Conservation (phyloP, 2,797 vertebrate genomes). For the Intellagama lesueurii region DNA sequence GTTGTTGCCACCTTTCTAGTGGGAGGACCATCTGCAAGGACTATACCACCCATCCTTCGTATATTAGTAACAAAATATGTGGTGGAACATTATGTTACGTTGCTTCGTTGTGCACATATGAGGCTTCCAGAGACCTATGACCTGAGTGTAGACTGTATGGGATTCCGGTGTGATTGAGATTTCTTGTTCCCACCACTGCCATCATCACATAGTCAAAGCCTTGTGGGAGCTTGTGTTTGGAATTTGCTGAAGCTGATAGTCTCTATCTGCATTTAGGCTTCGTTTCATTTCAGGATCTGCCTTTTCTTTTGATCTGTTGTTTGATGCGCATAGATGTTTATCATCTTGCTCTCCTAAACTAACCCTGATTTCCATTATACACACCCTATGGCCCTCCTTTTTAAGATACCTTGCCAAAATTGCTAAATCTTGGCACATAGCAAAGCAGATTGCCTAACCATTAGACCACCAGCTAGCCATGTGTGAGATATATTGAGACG, state of each 20-base stretch:
- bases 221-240: not conserved
- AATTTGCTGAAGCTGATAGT: constrained; percentile 30
- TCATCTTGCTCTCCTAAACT: constrained; percentile 37
- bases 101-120: no score
- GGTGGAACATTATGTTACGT: no score
- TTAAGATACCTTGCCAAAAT: constrained; percentile 51
- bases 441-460: constrained; percentile 36
- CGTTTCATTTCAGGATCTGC: constrained; percentile 47
- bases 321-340: constrained; percentile 64
- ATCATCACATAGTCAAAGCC: not conserved
- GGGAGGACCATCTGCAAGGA: no score
- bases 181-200: not conserved
- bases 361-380: constrained; percentile 62
- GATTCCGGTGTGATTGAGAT: not conserved
- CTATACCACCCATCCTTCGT: no score
- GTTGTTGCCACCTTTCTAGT: no score
- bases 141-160: no score
- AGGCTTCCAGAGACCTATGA: no score
- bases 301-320: constrained; percentile 67
- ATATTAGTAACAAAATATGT: no score
- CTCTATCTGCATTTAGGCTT: constrained; percentile 31
- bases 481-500: not conserved
- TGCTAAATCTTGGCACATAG: constrained; percentile 11
- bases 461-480: constrained; percentile 48
- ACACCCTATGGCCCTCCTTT: constrained; percentile 63